Base-by-base conservation (phyloP, 2,797 vertebrate genomes). In the Decapterus maruadsi region DNA sequence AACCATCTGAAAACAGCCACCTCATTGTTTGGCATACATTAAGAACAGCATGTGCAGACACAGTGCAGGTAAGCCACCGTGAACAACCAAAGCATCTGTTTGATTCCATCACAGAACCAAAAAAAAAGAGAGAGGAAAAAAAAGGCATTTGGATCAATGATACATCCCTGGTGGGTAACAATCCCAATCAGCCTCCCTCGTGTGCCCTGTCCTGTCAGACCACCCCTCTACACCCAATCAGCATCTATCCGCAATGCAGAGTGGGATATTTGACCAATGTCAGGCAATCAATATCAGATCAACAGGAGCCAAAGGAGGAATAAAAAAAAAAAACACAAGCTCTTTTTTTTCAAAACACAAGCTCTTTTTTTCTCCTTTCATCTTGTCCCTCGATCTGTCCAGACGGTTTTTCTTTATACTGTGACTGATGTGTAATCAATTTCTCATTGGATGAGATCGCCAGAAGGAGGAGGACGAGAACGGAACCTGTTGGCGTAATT, bases 361-460 rank as follows among this genome's bases (percentile, higher is more conserved):
- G 3, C 26, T 5, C 4, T 72, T 59, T 75, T 26, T 60, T 42
- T 50, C 43, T 38, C 7, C 14, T 58, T n/a, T 71, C 85, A 60
- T 83, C 73, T 67, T 54, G 56, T 81, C 72, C 19, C 36, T 48
- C 20, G 40, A 59, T 80, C 55, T 54, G 46, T 78, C 69, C 40
- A 75, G 61, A 83, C 4, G 16, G 26, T 74, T 80, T 87, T 76
- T 88, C 80, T 87, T 84, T 87, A 78, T 16, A 54, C 78, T 72
- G 64, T 89, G 88, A 92, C 80, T 90, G 92, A 94, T 89, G 66
- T 86, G 61, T 90, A 93, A 92, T 94, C 90, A 91, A 91, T 94
- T 84, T 89, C 82, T 87, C 85, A 83, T 87, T 68, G 84, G 81
- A 71, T 46, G 60, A 72, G 66, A 62, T 78, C 77, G 74, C 26